phyloP scores from a whole-genome alignment of 2,888 invertebrate genomes.

The Ischnus inquisitorius region DNA sequence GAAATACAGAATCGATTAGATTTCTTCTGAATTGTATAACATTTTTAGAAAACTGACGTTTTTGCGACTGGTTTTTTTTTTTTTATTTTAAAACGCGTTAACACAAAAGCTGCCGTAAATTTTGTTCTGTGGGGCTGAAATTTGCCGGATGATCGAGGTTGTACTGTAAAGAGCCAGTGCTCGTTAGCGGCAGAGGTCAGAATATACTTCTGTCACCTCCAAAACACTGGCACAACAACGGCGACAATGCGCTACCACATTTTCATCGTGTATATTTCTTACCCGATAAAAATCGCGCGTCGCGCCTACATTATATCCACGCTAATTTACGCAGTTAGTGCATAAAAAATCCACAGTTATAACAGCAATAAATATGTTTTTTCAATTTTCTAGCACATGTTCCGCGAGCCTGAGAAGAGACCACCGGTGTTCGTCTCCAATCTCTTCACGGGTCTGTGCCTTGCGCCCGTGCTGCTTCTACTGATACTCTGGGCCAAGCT shows the following conservation, averaged over 20 bases:
- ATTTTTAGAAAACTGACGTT: no score
- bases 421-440: conserved; percentile 96
- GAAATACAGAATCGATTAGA: no score
- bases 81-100: no score
- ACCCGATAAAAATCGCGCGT: conserved; percentile 21
- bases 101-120: no score
- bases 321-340: background rate
- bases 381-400: conserved; percentile 89
- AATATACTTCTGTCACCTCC: conserved; percentile 81
- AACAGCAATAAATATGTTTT: background rate
- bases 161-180: conserved; percentile 77
- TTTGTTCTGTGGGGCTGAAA: no score
- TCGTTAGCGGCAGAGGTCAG: conserved; percentile 80
- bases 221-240: conserved; percentile 83
- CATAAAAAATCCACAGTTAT: background rate
- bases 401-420: conserved; percentile 96
- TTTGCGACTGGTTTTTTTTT: no score
- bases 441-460: conserved; percentile 94
- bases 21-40: no score
- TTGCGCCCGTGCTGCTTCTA: conserved; percentile 93
- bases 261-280: conserved; percentile 15
- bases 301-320: conserved; percentile 57
- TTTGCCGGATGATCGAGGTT: no score
- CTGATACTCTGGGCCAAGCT: conserved; percentile 94
- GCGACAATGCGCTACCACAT: conserved; percentile 53